Evolutionary conservation across 2,797 vertebrate genomes (phyloP).

Genomic region (Numenius phaeopus): DNA sequence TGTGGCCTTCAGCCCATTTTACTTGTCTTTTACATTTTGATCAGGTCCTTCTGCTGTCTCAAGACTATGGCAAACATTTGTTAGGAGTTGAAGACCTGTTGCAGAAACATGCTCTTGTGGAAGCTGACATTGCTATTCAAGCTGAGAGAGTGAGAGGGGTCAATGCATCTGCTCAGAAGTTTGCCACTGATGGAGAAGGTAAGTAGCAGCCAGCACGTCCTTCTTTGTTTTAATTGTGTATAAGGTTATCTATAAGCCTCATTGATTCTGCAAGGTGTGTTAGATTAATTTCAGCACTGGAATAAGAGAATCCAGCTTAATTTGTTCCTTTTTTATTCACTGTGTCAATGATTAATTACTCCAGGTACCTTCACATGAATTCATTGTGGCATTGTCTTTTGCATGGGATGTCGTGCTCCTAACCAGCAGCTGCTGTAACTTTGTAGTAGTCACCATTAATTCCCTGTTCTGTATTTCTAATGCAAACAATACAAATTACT

Average conservation of each 20-base stretch:
- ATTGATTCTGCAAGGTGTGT: not conserved
- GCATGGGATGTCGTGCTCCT: not conserved
- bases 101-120: constrained; percentile 96
- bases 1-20: not conserved
- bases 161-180: constrained; percentile 94
- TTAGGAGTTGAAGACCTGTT: constrained; percentile 96
- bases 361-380: not conserved
- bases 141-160: constrained; percentile 92
- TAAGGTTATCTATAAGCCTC: not conserved
- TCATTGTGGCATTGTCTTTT: not conserved
- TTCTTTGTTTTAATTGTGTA: not conserved
- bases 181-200: constrained; percentile 91
- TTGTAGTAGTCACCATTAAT: not conserved
- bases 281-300: not conserved
- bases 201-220: not conserved
- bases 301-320: not conserved
- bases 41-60: constrained; percentile 94
- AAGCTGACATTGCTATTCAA: constrained; percentile 95
- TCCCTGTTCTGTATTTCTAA: not conserved
- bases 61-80: constrained; percentile 97
- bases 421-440: not conserved
- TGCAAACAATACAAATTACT: not conserved
- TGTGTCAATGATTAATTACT: not conserved
- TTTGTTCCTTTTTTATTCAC: not conserved
- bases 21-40: not conserved